phyloP scores from a whole-genome alignment of 2,113 vertebrate genomes.

The Gallinago paraguaiae region DNA sequence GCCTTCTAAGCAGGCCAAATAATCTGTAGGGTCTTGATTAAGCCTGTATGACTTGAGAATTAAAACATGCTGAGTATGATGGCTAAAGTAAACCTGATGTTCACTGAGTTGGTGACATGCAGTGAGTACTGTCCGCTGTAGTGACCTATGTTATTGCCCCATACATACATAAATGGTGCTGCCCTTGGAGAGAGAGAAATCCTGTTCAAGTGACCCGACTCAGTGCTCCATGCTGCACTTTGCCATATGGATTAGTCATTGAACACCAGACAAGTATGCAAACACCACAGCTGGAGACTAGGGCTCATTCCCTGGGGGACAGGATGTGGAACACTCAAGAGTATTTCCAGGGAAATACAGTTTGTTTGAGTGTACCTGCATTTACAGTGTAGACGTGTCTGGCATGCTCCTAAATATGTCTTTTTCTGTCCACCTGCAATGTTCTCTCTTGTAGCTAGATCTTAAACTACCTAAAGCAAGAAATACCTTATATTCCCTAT shows the following conservation, averaged over 20 bases:
- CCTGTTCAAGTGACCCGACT: not conserved
- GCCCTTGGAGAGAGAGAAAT: not conserved
- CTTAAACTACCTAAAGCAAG: not conserved
- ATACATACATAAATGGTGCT: not conserved
- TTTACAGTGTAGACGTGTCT: rapidly evolving
- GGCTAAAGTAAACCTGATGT: not conserved
- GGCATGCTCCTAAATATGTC: not conserved
- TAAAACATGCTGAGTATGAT: not conserved
- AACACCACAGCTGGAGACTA: not conserved
- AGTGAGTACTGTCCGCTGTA: not conserved
- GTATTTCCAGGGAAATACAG: not conserved
- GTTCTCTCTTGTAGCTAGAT: not conserved
- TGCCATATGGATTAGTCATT: not conserved
- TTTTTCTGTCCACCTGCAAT: not conserved
- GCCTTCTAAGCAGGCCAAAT: not conserved
- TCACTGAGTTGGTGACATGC: not conserved
- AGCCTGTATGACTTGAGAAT: not conserved
- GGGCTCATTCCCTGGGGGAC: not conserved
- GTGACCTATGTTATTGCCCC: rapidly evolving
- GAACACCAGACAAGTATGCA: not conserved
- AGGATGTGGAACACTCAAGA: rapidly evolving
- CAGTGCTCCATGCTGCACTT: not conserved
- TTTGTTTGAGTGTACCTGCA: not conserved
- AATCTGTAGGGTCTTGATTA: not conserved
- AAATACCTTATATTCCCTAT: not conserved